Percentiles rank a stretch among this genome's conserved stretches.
Evolutionary conservation across 1,140 invertebrate species (phyloP).

Genomic region (Calliphora vicina): DNA sequence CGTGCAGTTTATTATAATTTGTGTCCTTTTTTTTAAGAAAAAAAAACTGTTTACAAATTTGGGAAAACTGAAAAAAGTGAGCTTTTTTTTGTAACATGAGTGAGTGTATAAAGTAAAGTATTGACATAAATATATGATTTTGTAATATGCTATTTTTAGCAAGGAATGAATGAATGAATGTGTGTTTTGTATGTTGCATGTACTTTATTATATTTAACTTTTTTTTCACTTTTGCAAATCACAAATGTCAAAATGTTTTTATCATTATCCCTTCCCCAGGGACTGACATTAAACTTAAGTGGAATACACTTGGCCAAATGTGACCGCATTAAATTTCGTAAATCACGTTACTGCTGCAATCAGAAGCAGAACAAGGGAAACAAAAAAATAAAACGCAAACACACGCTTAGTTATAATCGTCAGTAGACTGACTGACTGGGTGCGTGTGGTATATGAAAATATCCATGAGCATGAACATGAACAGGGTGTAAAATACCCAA

Average conservation of each 20-base stretch:
- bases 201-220: background rate
- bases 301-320: slow-evolving; percentile 43
- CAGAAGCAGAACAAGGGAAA: background rate
- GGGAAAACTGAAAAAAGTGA: too few species aligned
- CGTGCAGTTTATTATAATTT: slow-evolving; percentile 13
- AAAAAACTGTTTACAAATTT: background rate
- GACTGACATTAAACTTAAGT: slow-evolving; percentile 42
- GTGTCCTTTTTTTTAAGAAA: background rate
- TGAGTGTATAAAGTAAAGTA: background rate
- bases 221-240: slow-evolving; percentile 7
- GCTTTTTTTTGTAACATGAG: too few species aligned
- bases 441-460: background rate
- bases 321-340: slow-evolving; percentile 41
- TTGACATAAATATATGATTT: slow-evolving; percentile 11
- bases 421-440: too few species aligned
- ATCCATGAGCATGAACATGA: background rate
- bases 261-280: slow-evolving; percentile 27
- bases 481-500: background rate
- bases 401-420: too few species aligned
- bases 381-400: background rate
- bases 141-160: background rate
- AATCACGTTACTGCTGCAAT: slow-evolving; percentile 9
- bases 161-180: background rate
- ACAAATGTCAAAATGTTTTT: slow-evolving; percentile 34
- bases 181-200: background rate